Conservation (phyloP, 2,888 invertebrate species). For the Synergus japonicus region DNA sequence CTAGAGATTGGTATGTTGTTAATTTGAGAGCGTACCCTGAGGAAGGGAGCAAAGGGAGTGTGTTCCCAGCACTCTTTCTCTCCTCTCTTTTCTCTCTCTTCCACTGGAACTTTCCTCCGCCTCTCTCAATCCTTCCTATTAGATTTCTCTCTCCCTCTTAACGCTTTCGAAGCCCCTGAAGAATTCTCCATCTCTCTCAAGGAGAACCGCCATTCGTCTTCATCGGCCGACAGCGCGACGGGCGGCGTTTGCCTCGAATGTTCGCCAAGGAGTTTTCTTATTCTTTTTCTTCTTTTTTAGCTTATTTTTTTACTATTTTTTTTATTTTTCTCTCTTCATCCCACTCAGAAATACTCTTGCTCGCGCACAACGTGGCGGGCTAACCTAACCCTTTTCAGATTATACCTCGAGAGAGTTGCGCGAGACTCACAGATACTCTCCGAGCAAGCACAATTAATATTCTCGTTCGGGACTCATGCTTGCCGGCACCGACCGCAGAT, state of each 20-base stretch:
- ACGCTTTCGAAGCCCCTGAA: slow-evolving; percentile 59
- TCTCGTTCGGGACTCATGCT: slow-evolving; percentile 67
- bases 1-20: slow-evolving; percentile 76
- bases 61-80: slow-evolving; percentile 59
- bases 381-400: slow-evolving; percentile 69
- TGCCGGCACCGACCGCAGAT: slow-evolving; percentile 65
- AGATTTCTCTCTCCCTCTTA: slow-evolving; percentile 53
- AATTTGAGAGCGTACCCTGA: slow-evolving; percentile 75
- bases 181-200: slow-evolving; percentile 66
- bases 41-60: slow-evolving; percentile 60
- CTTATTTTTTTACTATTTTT: slow-evolving; percentile 49
- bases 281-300: slow-evolving; percentile 66
- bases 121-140: slow-evolving; percentile 45
- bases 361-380: slow-evolving; percentile 62
- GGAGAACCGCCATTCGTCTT: slow-evolving; percentile 77
- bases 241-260: slow-evolving; percentile 78
- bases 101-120: slow-evolving; percentile 46
- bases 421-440: slow-evolving; percentile 50
- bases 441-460: slow-evolving; percentile 70
- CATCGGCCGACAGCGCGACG: slow-evolving; percentile 78
- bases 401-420: slow-evolving; percentile 59
- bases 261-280: slow-evolving; percentile 74
- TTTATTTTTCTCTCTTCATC: slow-evolving; percentile 62
- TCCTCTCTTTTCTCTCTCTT: slow-evolving; percentile 42
- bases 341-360: slow-evolving; percentile 65